These are phyloP conservation scores for Melieria picta DNA, from an alignment of 2,888 invertebrate genomes.

Conservation along the genomic window DNA sequence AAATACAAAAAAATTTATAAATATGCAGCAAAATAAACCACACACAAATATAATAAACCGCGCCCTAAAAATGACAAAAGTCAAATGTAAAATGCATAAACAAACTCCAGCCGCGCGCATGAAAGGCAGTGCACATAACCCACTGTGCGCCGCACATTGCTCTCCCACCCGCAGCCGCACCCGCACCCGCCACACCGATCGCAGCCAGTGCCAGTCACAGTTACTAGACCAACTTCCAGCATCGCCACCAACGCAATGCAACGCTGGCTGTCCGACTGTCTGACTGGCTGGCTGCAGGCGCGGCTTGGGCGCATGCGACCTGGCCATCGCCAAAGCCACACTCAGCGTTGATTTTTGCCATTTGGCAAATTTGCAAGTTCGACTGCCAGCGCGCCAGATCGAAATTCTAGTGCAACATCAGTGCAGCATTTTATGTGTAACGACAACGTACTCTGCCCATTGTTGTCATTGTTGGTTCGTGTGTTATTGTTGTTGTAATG, in stretches of 20 bases:
- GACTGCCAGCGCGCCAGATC: constrained; percentile 1
- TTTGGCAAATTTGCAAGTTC: constrained; percentile 5
- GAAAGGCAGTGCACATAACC: constrained; percentile 1
- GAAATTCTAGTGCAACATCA: constrained; percentile 22
- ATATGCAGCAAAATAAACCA: not conserved
- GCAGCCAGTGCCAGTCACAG: not conserved
- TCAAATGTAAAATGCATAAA: constrained; percentile 7
- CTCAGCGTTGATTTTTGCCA: constrained; percentile 7
- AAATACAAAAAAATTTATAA: not conserved
- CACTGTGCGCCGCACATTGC: not conserved
- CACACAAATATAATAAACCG: not conserved
- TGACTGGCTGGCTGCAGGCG: too few relatives aligned
- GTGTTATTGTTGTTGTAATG: not conserved
- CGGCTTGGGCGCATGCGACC: too few relatives aligned
- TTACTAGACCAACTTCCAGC: not conserved
- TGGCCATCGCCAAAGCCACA: not conserved
- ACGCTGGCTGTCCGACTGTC: too few relatives aligned
- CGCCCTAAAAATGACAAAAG: constrained; percentile 15
- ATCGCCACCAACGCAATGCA: not conserved
- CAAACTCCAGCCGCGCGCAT: not conserved
- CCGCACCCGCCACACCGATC: not conserved
- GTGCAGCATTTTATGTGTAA: constrained; percentile 5
- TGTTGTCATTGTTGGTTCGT: constrained; percentile 7
- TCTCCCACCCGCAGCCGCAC: not conserved
- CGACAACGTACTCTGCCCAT: constrained; percentile 11